Evolutionary conservation across 2,888 invertebrate genomes (phyloP).

Genomic region (Lithosia quadra): DNA sequence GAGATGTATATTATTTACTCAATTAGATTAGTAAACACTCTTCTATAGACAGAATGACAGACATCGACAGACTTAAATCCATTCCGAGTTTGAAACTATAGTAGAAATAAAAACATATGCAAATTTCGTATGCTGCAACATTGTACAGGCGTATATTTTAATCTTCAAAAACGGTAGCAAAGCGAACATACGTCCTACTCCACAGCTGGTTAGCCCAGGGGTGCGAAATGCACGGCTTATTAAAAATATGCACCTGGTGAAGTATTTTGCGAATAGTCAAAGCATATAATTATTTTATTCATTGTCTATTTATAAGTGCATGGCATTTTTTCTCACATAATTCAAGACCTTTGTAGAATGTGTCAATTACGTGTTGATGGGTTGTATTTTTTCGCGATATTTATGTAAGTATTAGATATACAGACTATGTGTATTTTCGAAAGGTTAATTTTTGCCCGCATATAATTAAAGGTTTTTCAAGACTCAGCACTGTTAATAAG

Average conservation of each 20-base stretch:
- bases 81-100: neutral
- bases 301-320: too few species aligned
- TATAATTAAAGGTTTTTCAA: neutral
- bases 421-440: neutral
- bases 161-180: neutral
- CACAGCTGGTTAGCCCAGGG: neutral
- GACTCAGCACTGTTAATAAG: neutral
- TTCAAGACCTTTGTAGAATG: neutral
- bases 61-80: neutral
- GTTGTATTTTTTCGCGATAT: neutral
- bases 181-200: neutral
- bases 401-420: neutral
- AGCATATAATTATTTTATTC: too few species aligned
- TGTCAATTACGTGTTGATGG: neutral
- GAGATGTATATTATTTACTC: too few species aligned
- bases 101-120: neutral
- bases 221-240: neutral
- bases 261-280: neutral
- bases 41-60: too few species aligned
- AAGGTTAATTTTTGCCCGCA: neutral
- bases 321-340: constrained; percentile 4
- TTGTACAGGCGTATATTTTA: neutral
- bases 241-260: neutral
- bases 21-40: too few species aligned
- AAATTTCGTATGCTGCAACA: neutral